A percentile compares a stretch with the other conserved stretches of the same genome.
Conservation (phyloP, 1,140 invertebrate species). For the Agrilus planipennis region DNA sequence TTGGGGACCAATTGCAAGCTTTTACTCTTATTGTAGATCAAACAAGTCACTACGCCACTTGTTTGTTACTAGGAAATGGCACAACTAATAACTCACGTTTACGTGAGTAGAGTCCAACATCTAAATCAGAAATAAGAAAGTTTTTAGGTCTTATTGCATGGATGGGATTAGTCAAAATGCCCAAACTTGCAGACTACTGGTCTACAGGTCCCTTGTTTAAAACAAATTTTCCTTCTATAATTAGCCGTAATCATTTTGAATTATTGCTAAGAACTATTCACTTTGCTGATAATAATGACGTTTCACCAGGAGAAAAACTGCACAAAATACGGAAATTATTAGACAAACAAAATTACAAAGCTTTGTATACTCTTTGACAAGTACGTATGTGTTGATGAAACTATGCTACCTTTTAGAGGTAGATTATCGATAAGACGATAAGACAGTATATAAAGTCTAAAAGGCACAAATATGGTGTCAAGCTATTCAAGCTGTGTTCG, state of each 20-base stretch:
- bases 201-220: neutral
- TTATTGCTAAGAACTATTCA: constrained; percentile 23
- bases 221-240: constrained; percentile 6
- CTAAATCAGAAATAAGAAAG: constrained; percentile 7
- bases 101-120: too few species aligned
- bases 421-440: too few species aligned
- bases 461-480: constrained; percentile 29
- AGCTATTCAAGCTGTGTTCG: constrained; percentile 30
- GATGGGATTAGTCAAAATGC: constrained; percentile 1
- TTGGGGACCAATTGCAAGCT: too few species aligned
- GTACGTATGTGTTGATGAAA: constrained; percentile 29
- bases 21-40: too few species aligned
- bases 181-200: neutral
- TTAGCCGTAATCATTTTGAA: constrained; percentile 24
- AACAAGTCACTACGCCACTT: too few species aligned
- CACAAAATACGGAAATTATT: constrained; percentile 22
- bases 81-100: too few species aligned
- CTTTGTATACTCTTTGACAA: too few species aligned
- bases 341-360: too few species aligned
- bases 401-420: constrained; percentile 30
- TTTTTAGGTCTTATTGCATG: constrained; percentile 5
- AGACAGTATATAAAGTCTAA: constrained; percentile 30
- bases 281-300: constrained; percentile 24
- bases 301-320: constrained; percentile 13
- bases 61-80: too few species aligned